Conservation (phyloP, 2,888 invertebrate species). For the Caenorhabditis wallacei region DNA sequence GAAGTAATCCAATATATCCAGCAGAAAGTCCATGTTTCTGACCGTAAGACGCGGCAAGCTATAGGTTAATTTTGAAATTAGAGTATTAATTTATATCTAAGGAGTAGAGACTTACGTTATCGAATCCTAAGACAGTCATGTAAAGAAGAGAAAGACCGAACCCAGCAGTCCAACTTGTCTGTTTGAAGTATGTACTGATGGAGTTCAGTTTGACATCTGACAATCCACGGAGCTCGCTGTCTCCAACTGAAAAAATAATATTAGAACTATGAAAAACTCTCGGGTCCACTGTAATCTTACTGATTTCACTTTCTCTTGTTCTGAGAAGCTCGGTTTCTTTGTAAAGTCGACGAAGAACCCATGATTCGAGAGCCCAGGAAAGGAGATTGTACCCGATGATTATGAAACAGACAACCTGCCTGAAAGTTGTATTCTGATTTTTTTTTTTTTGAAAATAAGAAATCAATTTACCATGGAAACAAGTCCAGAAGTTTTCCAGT, state of each 20-base stretch:
- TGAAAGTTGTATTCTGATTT: no score
- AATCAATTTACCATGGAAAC: slow-evolving; percentile 20
- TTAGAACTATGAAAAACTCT: no score
- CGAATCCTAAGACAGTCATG: slow-evolving; percentile 81
- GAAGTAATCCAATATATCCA: slow-evolving; percentile 70
- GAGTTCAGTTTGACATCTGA: slow-evolving; percentile 1
- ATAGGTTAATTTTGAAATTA: background rate
- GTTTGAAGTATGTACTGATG: slow-evolving; percentile 65
- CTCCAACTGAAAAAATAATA: background rate
- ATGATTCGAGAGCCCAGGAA: slow-evolving; percentile 77
- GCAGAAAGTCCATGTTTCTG: slow-evolving; percentile 74
- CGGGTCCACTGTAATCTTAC: no score
- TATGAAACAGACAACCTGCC: slow-evolving; percentile 46
- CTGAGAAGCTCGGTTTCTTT: slow-evolving; percentile 58
- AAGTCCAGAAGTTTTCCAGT: slow-evolving; percentile 69
- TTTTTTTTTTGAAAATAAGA: no score
- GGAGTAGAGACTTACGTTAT: slow-evolving; percentile 79
- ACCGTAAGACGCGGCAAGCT: slow-evolving; percentile 77
- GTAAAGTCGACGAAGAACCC: slow-evolving; percentile 70
- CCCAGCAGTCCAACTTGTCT: slow-evolving; percentile 73
- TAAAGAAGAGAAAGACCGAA: slow-evolving; percentile 78
- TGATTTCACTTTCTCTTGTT: slow-evolving; percentile 11
- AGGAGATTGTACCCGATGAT: slow-evolving; percentile 73
- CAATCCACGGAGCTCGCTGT: slow-evolving; percentile 8
- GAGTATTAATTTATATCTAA: no score